A percentile compares a stretch with the other conserved stretches of the same genome.
phyloP scores from a whole-genome alignment of 2,888 invertebrate species.

The Ramazzottius varieornatus region DNA sequence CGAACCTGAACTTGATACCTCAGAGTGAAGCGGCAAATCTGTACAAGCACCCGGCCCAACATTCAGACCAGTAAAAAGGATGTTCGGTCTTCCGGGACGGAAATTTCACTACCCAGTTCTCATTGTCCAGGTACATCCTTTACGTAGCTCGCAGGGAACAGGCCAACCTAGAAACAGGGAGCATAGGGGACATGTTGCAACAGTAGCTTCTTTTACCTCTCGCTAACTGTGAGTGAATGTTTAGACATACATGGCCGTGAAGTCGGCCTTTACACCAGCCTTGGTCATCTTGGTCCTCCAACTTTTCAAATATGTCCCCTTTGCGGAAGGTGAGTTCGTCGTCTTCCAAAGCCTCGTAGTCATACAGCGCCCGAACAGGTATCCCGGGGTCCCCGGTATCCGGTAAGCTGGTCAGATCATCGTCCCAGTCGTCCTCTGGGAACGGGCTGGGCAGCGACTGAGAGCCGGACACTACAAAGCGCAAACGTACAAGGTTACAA shows the following conservation, averaged over 20 bases:
- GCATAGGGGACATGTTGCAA: too few relatives aligned
- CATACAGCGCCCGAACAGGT: constrained; percentile 22
- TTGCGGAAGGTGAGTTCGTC: constrained; percentile 24
- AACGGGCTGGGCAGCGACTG: background rate
- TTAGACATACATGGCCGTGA: constrained; percentile 16
- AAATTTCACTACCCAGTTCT: too few relatives aligned
- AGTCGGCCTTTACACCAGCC: constrained; percentile 25
- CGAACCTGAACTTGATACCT: too few relatives aligned
- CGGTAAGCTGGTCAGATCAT: background rate
- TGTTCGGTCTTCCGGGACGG: too few relatives aligned
- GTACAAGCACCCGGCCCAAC: too few relatives aligned
- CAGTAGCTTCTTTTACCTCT: too few relatives aligned
- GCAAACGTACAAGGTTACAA: too few relatives aligned
- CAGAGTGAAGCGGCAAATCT: too few relatives aligned
- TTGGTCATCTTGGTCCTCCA: constrained; percentile 23
- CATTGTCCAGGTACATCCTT: background rate
- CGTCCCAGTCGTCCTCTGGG: constrained; percentile 2
- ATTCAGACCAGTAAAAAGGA: too few relatives aligned
- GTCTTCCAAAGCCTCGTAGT: constrained; percentile 22
- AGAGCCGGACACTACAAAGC: too few relatives aligned
- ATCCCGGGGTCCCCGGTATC: constrained; percentile 11
- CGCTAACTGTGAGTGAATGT: too few relatives aligned
- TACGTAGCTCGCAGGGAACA: background rate
- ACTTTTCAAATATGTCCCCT: constrained; percentile 23
- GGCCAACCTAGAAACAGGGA: background rate